phyloP scores from a whole-genome alignment of 2,113 vertebrate species.

The rat (Rattus norvegicus) region GRCr8 NC_086036.1:26686501-26687000 shows the following conservation, averaged over 20 bases:
- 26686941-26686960: background rate
- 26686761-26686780: constrained; percentile 1
- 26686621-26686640: background rate
- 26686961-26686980: background rate
- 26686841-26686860: background rate
- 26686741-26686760: constrained; percentile 42
- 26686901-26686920: background rate
- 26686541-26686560: constrained; percentile 32
- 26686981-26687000: background rate
- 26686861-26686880: background rate
- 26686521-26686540: background rate
- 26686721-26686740: constrained; percentile 19
- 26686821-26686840: background rate
- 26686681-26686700: background rate
- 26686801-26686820: constrained; percentile 12
- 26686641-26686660: constrained; percentile 42
- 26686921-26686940: background rate
- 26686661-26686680: constrained; percentile 29
- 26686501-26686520: constrained; percentile 63
- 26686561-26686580: background rate
- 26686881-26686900: background rate
- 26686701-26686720: constrained; percentile 2
- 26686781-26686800: constrained; percentile 43
- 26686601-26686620: background rate
- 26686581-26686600: constrained; percentile 33